Base-by-base conservation (phyloP, 1,140 invertebrate species). In the Bradynema listronoti region DNA sequence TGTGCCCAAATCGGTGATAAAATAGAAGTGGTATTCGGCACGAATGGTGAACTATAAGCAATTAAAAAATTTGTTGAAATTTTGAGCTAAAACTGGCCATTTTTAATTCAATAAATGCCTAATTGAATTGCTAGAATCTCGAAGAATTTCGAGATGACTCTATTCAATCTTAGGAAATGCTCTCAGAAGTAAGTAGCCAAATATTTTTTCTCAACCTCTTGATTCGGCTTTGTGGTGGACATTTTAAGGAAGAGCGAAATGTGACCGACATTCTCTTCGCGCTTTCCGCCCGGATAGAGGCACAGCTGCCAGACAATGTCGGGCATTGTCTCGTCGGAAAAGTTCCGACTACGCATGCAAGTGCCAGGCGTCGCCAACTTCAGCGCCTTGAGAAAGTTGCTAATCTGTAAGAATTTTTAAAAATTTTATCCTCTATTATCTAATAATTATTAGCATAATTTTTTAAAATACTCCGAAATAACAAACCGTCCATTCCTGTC, bases 161-260 rank as follows among this genome's bases (percentile, higher is more conserved):
- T n/a, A n/a, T n/a, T n/a, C n/a, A n/a, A n/a, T n/a, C n/a, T n/a
- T n/a, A n/a, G n/a, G n/a, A 2, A 22, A 16, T 19, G 33, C 25
- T 27, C n/a, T 69, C 43, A n/a, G 19, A 4, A 50, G 34, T 25
- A 24, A 2, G n/a, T 16, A n/a, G n/a, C n/a, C n/a, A n/a, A n/a
- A n/a, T n/a, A n/a, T n/a, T n/a, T n/a, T n/a, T n/a, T n/a, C 16
- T 36, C 25, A 22, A 76, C 74, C 56, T 75, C 73, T 61, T 68
- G 60, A 19, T 30, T 58, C 14, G 72, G 67, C 14, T 70, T 52
- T 11, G 70, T 74, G 5, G 75, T 68, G 2, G 74, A 77, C 74
- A 77, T 77, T 52, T 77, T 77, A 11, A 77, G 50, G 43, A 77
- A 77, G 9, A 77, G 59, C 1, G 74, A 77, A n/a, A 77, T 75